A percentile compares a stretch with the other conserved stretches of the same genome.
phyloP scores from a whole-genome alignment of 2,797 vertebrate genomes.

The Muscicapa striata region DNA sequence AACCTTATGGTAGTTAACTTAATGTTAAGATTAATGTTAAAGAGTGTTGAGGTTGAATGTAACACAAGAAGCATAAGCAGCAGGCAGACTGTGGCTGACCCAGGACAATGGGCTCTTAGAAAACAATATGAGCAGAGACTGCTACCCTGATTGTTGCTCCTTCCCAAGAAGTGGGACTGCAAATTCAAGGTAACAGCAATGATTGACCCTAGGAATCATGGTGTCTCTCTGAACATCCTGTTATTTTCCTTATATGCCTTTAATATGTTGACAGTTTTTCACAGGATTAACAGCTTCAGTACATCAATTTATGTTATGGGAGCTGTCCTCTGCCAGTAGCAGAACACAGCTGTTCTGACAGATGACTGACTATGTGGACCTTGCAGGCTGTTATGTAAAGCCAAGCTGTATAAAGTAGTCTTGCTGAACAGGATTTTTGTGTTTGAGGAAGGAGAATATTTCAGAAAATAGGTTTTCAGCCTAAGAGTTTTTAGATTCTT shows the following conservation, averaged over 20 bases:
- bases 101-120: neutral
- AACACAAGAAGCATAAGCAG: neutral
- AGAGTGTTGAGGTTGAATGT: neutral
- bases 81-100: neutral
- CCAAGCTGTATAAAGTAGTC: neutral
- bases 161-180: neutral
- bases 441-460: neutral
- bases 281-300: neutral
- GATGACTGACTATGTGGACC: neutral
- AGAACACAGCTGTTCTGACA: neutral
- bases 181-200: neutral
- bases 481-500: neutral
- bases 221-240: neutral
- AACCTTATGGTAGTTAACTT: neutral
- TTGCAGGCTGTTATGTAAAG: neutral
- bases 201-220: neutral
- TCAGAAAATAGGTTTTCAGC: neutral
- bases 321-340: neutral
- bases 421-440: neutral
- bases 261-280: neutral
- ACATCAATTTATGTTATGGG: neutral
- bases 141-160: neutral
- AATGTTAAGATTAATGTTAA: neutral
- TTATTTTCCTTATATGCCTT: neutral
- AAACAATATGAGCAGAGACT: neutral